Evolutionary conservation across 2,113 vertebrate genomes (phyloP), one percentile per base, ranked within the genome.

Genomic region (Tetraodon nigroviridis): DNA sequence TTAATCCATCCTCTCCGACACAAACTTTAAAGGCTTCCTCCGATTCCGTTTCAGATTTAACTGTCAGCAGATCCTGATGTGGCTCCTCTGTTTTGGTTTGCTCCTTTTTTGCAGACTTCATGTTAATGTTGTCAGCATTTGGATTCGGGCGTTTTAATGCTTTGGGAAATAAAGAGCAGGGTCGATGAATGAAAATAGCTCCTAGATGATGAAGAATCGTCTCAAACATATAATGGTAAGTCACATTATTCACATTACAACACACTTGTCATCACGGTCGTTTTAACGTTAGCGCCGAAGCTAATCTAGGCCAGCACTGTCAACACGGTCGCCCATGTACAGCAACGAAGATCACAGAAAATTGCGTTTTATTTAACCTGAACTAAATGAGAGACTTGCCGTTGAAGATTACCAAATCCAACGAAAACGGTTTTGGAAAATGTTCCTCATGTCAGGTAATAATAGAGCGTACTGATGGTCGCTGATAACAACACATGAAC

Each of bases 401-500:
- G 21, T 10, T 17, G n/a, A 10, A 11, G 17, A 24, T 5, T 4
- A 12, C 8, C 13, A 5, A 3, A 41, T 52, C 42, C 32, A 50
- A 10, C 6, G 6, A 4, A 17, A 14, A 52, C n/a, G 7, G 22
- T 20, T 32, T 58, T 7, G 47, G 4, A 44, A 15, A 5, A 15
- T 7, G 40, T 52, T 56, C 61, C 24, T 4, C 13, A 14, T 11
- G 32, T 12, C 32, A 37, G 32, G 2, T 37, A 12, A 37, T 37
- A 12, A 11, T 37, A 12, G 8, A 37, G 32, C 29, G 44, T 11
- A 2, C 21, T 15, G 54, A 56, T 14, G 18, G 47, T 3, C 53
- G 67, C 68, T 29, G 16, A 70, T 24, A 58, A 69, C 48, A 81
- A 71, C 55, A 73, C 63, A 71, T 78, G 82, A 84, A 74, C 49